Conservation (phyloP, 2,888 invertebrate species). For the Philereme vetulata region DNA sequence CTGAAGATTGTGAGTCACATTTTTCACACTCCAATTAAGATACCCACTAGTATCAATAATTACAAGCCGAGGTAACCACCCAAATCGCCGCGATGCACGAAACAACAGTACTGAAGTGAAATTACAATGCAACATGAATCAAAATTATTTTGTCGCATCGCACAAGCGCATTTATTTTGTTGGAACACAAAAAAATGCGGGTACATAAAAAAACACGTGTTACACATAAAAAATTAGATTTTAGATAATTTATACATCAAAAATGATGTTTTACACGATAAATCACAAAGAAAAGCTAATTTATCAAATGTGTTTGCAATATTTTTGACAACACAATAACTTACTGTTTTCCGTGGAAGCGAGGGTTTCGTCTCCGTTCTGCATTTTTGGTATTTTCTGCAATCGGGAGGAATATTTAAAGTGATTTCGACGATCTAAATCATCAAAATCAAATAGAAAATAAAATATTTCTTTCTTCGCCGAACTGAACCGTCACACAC, state of each 20-base stretch:
- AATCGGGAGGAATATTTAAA: slow-evolving; percentile 64
- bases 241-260: slow-evolving; percentile 34
- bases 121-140: slow-evolving; percentile 51
- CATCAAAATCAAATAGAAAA: slow-evolving; percentile 73
- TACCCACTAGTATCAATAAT: slow-evolving; percentile 76
- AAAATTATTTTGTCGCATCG: slow-evolving; percentile 41
- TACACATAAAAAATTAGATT: slow-evolving; percentile 30
- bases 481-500: slow-evolving; percentile 81
- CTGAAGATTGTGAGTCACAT: slow-evolving; percentile 70
- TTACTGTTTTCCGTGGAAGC: slow-evolving; percentile 69
- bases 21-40: slow-evolving; percentile 81
- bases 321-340: slow-evolving; percentile 70
- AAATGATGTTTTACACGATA: slow-evolving; percentile 42
- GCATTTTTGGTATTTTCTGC: slow-evolving; percentile 70
- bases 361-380: slow-evolving; percentile 78
- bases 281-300: slow-evolving; percentile 63
- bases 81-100: slow-evolving; percentile 73
- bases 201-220: slow-evolving; percentile 62
- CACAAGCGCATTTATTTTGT: slow-evolving; percentile 37
- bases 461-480: slow-evolving; percentile 60
- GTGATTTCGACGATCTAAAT: slow-evolving; percentile 61
- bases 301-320: slow-evolving; percentile 62
- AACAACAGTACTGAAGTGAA: slow-evolving; percentile 68
- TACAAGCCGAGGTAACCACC: slow-evolving; percentile 68
- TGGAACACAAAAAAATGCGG: slow-evolving; percentile 54